phyloP scores from a whole-genome alignment of 1,140 invertebrate species.

The Drosophila fuyamai region DNA sequence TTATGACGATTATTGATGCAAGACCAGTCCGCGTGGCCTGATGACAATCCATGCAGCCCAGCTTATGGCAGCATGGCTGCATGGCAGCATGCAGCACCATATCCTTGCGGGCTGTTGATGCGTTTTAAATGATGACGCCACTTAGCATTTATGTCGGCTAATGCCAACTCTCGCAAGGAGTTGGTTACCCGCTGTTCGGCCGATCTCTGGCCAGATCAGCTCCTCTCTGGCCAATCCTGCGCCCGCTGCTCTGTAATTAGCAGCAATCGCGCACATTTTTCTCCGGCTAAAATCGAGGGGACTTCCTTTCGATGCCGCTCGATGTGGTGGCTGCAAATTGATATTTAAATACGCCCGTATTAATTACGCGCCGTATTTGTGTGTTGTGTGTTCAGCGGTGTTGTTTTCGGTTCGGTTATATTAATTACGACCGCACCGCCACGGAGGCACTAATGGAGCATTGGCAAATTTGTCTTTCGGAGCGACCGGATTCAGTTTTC shows the following conservation, averaged over 20 bases:
- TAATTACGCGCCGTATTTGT: slow-evolving; percentile 64
- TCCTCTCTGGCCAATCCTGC: slow-evolving; percentile 9
- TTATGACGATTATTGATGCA: slow-evolving; percentile 79
- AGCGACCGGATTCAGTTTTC: slow-evolving; percentile 39
- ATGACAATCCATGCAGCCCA: slow-evolving; percentile 64
- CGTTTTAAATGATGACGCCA: slow-evolving; percentile 84
- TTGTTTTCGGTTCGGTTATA: slow-evolving; percentile 46
- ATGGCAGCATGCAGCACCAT: slow-evolving; percentile 28
- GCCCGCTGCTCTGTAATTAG: slow-evolving; percentile 73
- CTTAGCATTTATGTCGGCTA: slow-evolving; percentile 83
- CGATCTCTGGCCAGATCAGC: not conserved
- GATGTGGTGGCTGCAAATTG: slow-evolving; percentile 68
- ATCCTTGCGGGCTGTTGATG: slow-evolving; percentile 79
- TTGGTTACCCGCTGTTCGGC: slow-evolving; percentile 17
- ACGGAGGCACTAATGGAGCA: slow-evolving; percentile 65
- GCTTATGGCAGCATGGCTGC: not conserved
- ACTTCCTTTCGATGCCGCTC: slow-evolving; percentile 17
- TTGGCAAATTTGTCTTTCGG: slow-evolving; percentile 68
- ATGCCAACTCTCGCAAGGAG: slow-evolving; percentile 59
- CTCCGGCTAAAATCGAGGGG: slow-evolving; percentile 41
- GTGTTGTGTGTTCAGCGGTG: slow-evolving; percentile 25
- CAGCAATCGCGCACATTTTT: slow-evolving; percentile 79
- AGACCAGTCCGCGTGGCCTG: slow-evolving; percentile 37
- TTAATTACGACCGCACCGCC: slow-evolving; percentile 70
- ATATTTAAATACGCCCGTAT: slow-evolving; percentile 84